Percentiles rank a stretch among this genome's conserved stretches.
These are phyloP conservation scores for Drosophila melanosoma DNA, from an alignment of 2,888 invertebrate species.

Conservation along the genomic window DNA sequence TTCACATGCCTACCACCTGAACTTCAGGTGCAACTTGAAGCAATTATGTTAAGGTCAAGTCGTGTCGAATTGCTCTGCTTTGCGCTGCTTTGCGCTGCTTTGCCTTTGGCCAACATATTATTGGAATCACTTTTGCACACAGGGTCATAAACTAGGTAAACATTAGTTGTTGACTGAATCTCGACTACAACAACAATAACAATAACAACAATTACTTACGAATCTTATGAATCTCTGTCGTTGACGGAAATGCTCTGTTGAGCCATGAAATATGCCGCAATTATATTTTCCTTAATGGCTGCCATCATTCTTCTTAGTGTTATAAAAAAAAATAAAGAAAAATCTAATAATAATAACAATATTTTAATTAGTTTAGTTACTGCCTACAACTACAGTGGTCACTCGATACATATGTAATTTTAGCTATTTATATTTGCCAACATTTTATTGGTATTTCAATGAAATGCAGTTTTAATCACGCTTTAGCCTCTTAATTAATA, in stretches of 20 bases:
- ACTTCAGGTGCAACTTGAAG: slow-evolving; percentile 57
- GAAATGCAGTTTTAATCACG: not conserved
- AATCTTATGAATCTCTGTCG: not conserved
- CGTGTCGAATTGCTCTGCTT: slow-evolving; percentile 49
- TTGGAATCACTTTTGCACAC: slow-evolving; percentile 46
- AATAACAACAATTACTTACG: not conserved
- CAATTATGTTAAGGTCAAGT: slow-evolving; percentile 60
- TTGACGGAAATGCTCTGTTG: slow-evolving; percentile 37
- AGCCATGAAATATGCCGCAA: slow-evolving; percentile 19
- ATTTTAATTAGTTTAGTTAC: slow-evolving; percentile 11
- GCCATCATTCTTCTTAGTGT: not conserved
- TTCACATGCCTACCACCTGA: slow-evolving; percentile 59
- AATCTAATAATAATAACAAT: not conserved
- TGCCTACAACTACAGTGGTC: not conserved
- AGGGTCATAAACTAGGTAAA: slow-evolving; percentile 43
- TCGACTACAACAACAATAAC: not conserved
- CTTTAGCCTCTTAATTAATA: not conserved
- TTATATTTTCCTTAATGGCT: slow-evolving; percentile 21
- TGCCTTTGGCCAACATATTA: slow-evolving; percentile 36
- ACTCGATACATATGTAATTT: not conserved
- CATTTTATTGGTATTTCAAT: not conserved
- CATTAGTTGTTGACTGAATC: slow-evolving; percentile 38
- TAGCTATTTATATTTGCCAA: not conserved
- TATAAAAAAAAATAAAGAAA: slow-evolving; percentile 4
- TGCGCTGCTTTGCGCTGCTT: slow-evolving; percentile 30